Base-by-base conservation (phyloP, 1,140 invertebrate genomes). In the Psilanteris sp. region DNA sequence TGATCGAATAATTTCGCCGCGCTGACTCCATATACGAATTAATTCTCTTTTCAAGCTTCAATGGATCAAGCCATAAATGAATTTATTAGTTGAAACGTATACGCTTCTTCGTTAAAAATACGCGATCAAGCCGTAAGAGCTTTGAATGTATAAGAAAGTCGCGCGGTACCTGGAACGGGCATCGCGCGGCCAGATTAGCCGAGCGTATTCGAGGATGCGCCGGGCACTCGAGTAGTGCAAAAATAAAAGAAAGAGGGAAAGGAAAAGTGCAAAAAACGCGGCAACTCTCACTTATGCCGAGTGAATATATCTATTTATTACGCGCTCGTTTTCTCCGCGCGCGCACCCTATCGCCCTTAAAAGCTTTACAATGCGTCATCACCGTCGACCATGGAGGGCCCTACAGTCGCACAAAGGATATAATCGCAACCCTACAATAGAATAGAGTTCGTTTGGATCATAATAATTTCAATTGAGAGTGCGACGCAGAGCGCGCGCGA, bases 321-420 rank as follows among this genome's bases (percentile, higher is more conserved):
- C 61, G 61, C 62, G 79, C 76, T 83, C 75, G 76, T 83, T 81
- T 82, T 57, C 37, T 72, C 70, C 67, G 50, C 62, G 46, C 62
- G 46, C 50, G 54, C 71, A 75, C 72, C 76, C 62, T 73, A 70
- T 79, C 78, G 77, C 80, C 76, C 77, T 84, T 80, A 79, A 83
- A 82, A 85, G 79, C 81, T 83, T 82, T 83, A 84, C 82, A 86
- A 86, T 85, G 83, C 84, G 81, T 85, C 83, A 86, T 85, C 84
- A 86, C 71, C 79, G 79, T 71, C 79, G 70, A 62, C 76, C 73
- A 78, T 79, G 59, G 72, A 84, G 82, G 72, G 71, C 81, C 77
- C 81, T 84, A 81, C 70, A 84, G 54, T 26, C 61, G 59, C 73
- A 84, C 84, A 86, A 86, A 89, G 82, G 80, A 84, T 80, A 85